A percentile compares a stretch with the other conserved stretches of the same genome.
phyloP scores from a whole-genome alignment of 2,888 invertebrate genomes.

The Ectemnius lituratus region DNA sequence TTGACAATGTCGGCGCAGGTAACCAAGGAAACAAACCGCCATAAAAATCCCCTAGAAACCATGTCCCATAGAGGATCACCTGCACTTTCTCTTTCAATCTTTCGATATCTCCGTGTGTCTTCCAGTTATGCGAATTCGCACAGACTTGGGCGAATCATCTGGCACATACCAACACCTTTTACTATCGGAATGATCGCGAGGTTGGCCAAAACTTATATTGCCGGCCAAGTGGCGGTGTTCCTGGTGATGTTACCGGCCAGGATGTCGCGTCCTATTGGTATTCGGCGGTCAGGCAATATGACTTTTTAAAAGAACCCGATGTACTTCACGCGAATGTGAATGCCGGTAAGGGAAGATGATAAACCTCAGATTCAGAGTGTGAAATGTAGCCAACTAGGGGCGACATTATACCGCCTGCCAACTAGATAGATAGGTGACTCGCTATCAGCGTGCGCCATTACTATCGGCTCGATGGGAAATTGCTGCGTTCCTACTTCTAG shows the following conservation, averaged over 20 bases:
- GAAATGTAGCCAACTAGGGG: not conserved
- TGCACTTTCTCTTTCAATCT: not conserved
- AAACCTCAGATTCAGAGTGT: not conserved
- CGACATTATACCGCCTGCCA: not conserved
- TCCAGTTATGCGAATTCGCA: conserved; percentile 87
- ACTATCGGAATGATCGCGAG: conserved; percentile 87
- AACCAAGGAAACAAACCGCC: conserved; percentile 49
- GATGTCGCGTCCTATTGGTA: conserved; percentile 91
- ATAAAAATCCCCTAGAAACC: not conserved
- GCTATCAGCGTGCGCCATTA: not conserved
- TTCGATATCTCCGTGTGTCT: conserved; percentile 58
- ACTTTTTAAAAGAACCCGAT: conserved; percentile 86
- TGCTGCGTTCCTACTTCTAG: conserved; percentile 75
- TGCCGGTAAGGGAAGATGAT: conserved; percentile 80
- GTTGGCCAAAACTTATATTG: conserved; percentile 91
- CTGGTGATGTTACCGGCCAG: conserved; percentile 87
- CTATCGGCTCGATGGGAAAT: not conserved
- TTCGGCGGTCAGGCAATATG: conserved; percentile 87
- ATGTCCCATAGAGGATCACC: too few relatives aligned
- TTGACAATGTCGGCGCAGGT: conserved; percentile 88
- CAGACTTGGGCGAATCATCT: conserved; percentile 94
- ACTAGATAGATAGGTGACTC: not conserved
- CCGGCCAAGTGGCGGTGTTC: conserved; percentile 83
- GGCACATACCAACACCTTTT: conserved; percentile 89
- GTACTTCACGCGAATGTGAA: conserved; percentile 88